Evolutionary conservation across 2,888 invertebrate genomes (phyloP).

Genomic region (Pristionchus maxplancki): DNA sequence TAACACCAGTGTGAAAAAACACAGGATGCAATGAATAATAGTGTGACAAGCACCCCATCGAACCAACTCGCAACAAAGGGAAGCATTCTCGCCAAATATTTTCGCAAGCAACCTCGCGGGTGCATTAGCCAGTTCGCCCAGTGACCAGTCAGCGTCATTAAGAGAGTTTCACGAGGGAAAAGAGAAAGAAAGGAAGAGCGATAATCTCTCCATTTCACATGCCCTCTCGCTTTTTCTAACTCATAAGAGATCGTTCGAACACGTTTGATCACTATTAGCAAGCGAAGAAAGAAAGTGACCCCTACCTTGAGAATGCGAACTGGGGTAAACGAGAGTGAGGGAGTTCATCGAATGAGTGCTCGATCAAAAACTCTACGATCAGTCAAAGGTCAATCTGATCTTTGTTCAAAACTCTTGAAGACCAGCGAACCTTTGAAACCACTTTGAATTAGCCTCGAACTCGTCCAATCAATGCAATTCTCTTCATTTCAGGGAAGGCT

Average conservation of each 20-base stretch:
- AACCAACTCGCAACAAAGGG: not conserved
- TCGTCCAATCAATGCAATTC: too few relatives aligned
- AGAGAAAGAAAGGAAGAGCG: not conserved
- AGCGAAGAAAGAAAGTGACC: too few relatives aligned
- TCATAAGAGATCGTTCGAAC: too few relatives aligned
- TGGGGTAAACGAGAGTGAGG: not conserved
- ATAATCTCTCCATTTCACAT: too few relatives aligned
- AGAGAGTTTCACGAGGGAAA: not conserved
- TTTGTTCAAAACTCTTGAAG: too few relatives aligned
- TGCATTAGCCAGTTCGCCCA: constrained; percentile 34
- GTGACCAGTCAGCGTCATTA: not conserved
- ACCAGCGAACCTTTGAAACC: too few relatives aligned
- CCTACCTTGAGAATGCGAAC: not conserved
- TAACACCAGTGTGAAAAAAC: not conserved
- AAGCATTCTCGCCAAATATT: not conserved
- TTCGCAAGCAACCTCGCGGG: too few relatives aligned
- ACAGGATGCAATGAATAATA: not conserved
- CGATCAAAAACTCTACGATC: not conserved
- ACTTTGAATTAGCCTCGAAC: too few relatives aligned
- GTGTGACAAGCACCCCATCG: not conserved
- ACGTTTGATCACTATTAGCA: too few relatives aligned
- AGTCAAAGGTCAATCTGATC: too few relatives aligned
- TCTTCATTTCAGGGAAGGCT: not conserved
- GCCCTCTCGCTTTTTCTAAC: too few relatives aligned
- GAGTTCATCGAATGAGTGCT: not conserved